Percentiles rank a stretch among this genome's conserved stretches.
phyloP scores from a whole-genome alignment of 2,888 invertebrate genomes.

The Chydorus sphaericus region DNA sequence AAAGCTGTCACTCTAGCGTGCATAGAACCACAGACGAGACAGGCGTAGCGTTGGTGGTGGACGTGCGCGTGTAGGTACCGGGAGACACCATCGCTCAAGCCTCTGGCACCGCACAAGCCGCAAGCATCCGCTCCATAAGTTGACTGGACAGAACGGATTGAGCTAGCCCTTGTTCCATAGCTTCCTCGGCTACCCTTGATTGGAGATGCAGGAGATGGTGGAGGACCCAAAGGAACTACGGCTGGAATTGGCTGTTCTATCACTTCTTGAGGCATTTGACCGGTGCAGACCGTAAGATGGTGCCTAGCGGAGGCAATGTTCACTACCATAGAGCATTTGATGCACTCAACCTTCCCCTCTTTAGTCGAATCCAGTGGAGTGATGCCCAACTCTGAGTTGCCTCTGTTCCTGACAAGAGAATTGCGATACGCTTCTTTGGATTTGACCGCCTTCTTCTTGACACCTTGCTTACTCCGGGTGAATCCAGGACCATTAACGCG shows the following conservation, averaged over 20 bases:
- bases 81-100: conserved; percentile 9
- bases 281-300: not conserved
- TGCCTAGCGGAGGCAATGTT: not conserved
- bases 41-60: conserved; percentile 10
- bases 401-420: not conserved
- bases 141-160: conserved; percentile 8
- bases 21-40: conserved; percentile 12
- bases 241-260: not conserved
- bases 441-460: not conserved
- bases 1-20: conserved; percentile 8
- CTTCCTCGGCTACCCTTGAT: no score
- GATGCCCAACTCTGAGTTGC: not conserved
- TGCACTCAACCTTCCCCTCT: not conserved
- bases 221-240: not conserved
- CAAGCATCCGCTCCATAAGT: conserved; percentile 10
- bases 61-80: conserved; percentile 9
- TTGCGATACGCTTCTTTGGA: not conserved
- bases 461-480: not conserved
- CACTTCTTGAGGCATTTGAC: not conserved
- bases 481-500: not conserved
- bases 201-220: not conserved
- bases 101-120: conserved; percentile 6
- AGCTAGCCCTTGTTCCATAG: conserved; percentile 7
- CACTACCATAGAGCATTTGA: not conserved
- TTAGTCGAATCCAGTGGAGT: not conserved